These are phyloP conservation scores for Dicrurus megarhynchus DNA, from an alignment of 2,113 vertebrate species.

Conservation along the genomic window DNA sequence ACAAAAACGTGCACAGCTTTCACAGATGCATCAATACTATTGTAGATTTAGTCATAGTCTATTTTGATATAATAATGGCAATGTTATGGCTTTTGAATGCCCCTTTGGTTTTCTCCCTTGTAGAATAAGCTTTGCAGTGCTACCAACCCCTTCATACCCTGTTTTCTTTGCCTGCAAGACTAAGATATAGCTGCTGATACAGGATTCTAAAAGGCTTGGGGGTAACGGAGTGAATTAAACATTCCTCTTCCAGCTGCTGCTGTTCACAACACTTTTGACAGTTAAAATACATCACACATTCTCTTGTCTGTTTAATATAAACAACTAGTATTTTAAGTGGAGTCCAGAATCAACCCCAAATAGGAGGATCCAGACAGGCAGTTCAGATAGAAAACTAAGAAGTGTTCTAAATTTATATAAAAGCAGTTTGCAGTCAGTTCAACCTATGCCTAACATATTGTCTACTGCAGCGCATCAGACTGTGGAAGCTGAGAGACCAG, in stretches of 20 bases:
- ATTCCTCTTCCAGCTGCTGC: conserved; percentile 75
- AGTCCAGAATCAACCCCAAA: conserved; percentile 72
- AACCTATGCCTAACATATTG: background rate
- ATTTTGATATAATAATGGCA: background rate
- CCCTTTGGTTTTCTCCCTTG: background rate
- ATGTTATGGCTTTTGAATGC: background rate
- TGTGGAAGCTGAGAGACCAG: conserved; percentile 16
- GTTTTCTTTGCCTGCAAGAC: background rate
- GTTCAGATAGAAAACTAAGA: conserved; percentile 69
- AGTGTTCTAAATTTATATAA: conserved; percentile 60
- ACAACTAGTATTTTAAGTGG: conserved; percentile 79
- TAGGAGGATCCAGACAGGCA: conserved; percentile 67
- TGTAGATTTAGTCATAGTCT: background rate
- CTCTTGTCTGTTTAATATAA: conserved; percentile 76
- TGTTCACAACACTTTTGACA: conserved; percentile 80
- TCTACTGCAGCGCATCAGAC: background rate
- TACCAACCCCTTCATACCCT: background rate
- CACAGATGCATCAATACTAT: background rate
- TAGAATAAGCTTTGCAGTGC: background rate
- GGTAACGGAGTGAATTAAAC: conserved; percentile 30
- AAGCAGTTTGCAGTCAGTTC: conserved; percentile 37
- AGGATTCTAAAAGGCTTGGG: conserved; percentile 44
- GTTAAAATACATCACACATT: conserved; percentile 80
- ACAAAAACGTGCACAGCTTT: background rate
- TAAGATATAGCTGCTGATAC: conserved; percentile 44